Evolutionary conservation across 2,113 vertebrate genomes (phyloP), one percentile per base, ranked within the genome.

Genomic region (Charina bottae): DNA sequence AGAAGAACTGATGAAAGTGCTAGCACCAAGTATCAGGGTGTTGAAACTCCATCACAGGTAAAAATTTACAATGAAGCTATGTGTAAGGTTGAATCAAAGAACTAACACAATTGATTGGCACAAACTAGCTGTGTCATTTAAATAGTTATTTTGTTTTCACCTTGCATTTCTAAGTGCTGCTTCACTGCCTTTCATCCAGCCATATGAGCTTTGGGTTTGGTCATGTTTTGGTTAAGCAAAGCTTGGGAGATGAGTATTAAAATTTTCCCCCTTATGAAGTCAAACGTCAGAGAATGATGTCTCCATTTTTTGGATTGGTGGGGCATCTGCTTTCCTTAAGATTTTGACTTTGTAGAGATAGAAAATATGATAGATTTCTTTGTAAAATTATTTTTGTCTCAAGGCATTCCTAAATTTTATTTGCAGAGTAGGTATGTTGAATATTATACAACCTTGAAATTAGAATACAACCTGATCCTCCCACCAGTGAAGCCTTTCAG

Each of bases 1-100:
- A 97, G 98, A 86, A 98, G 99, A 96, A 99, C 99, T 0, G 99
- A 99, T 95, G 98, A 97, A 97, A 98, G 97, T 93, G 97, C 87
- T 56, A 98, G 99, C 94, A 97, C 97, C 37, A 99, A 99, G 94
- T 99, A 98, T 93, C 99, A 99, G 93, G 99, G 99, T 90, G 98
- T 99, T 93, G 99, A 99, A 97, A 99, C 99, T 55, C 99, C 99
- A 15, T 99, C 99, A 84, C 99, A 99, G 98, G 99, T 99, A 94
- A 96, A 90, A 54, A 56, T 21, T 13, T 64, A 8, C 1, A 3
- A 1, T 89, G 46, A 89, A 83, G 15, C 7, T 26, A 19, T 15
- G 54, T 12, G 37, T 54, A 87, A 91, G 60, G 26, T 58, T 55
- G 42, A 49, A 46, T 10, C 19, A 88, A 26, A 23, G 42, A 24